Evolutionary conservation across 2,888 invertebrate genomes (phyloP), one percentile per base, ranked within the genome.

Genomic region (Pollenia griseotomentosa): DNA sequence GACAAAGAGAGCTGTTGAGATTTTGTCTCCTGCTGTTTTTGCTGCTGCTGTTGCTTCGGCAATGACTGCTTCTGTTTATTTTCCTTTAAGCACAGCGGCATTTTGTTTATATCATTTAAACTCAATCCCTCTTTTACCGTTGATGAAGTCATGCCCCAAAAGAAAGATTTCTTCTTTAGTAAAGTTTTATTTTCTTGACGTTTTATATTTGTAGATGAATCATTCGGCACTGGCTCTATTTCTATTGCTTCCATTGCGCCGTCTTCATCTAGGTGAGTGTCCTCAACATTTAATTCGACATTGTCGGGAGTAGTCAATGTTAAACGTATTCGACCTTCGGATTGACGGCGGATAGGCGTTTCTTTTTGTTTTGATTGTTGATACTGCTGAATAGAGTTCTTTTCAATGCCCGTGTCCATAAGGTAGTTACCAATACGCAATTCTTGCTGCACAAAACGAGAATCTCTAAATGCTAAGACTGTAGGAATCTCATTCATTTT

Each of bases 401-500:
- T 93, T 48, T 93, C 92, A 44, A 93, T 93, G 12, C 93, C 93
- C 2, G 93, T 93, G 88, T 93, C 93, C 93, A 93, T 93, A 2
- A 91, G 90, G 74, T 91, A 92, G 83, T 93, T 93, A 6, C 93
- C 93, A 83, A 93, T 93, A 51, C 93, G 92, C 84, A 93, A 86
- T 86, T 94, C 93, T 86, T 93, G 93, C 77, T 93, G 92, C 16
- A 93, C 93, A 89, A 93, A 92, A n/a, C 92, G 92, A 6, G 93
- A 93, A 80, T 93, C 93, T 14, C 93, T 90, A 88, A 92, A 93
- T 12, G 92, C 92, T 79, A 93, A 82, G 42, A 93, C 94, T 40
- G 91, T 93, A 70, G 93, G 93, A 88, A 93, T 93, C 86, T 93
- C 94, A 79, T 93, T 93, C 88, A 91, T 93, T 59, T 92, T 92